A percentile compares a stretch with the other conserved stretches of the same genome.
Evolutionary conservation across 1,140 invertebrate species (phyloP).

Genomic region (Sipha flava): DNA sequence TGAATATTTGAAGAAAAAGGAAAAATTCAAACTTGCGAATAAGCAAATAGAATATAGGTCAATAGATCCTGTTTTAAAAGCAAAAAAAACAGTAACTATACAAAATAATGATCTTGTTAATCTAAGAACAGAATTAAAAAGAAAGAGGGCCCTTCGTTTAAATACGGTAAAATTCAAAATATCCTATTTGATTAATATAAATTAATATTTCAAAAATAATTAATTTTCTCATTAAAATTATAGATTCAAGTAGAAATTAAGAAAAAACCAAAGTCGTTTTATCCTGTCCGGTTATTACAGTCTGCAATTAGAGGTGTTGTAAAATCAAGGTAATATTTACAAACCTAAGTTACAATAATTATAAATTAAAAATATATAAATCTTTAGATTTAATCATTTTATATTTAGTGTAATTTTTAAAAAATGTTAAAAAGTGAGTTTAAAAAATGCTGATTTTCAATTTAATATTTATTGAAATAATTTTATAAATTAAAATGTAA

Average conservation of each 20-base stretch:
- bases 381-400: too few species aligned
- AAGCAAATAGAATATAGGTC: not conserved
- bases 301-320: constrained; percentile 25
- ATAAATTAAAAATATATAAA: too few species aligned
- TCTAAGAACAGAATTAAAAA: constrained; percentile 26
- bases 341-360: too few species aligned
- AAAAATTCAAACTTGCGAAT: not conserved
- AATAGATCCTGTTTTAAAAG: constrained; percentile 27
- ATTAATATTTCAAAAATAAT: not conserved
- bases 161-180: not conserved
- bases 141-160: constrained; percentile 17
- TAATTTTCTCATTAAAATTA: not conserved
- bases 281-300: constrained; percentile 22
- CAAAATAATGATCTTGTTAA: not conserved
- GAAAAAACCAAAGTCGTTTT: constrained; percentile 18
- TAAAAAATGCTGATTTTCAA: too few species aligned
- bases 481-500: too few species aligned
- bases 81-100: constrained; percentile 12
- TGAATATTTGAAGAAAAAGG: not conserved
- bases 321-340: not conserved
- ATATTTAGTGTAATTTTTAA: too few species aligned
- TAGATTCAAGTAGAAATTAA: constrained; percentile 16
- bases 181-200: not conserved
- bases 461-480: too few species aligned
- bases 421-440: too few species aligned